Evolutionary conservation across 2,888 invertebrate genomes (phyloP), one percentile per base, ranked within the genome.

Genomic region (Drosophila lutescens): DNA sequence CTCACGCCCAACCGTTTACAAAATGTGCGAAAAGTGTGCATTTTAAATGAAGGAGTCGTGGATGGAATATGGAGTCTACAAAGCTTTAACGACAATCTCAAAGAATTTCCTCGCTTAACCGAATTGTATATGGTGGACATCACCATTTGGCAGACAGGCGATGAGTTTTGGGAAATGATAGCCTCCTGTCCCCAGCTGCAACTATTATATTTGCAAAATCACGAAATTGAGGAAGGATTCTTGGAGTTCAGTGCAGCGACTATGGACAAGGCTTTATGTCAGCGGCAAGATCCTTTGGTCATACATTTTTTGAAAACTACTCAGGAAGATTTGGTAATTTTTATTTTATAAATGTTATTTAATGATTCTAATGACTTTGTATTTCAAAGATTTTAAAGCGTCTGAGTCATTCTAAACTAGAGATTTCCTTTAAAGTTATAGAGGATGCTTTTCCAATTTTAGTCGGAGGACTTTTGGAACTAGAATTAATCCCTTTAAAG

Each of bases 21-120:
- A 30, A 30, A 41, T 49, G 20, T 59, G 26, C 12, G 10, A 41
- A 4, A 51, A 51, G 15, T 51, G 12, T 9, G 15, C 30, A 12
- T 69, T 17, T 36, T 59, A 12, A 53, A 69, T n/a, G 44, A 69
- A 34, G 70, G 70, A 13, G 57, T 57, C 13, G 57, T 57, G 36
- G 36, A 38, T 9, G 57, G 57, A n/a, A 50, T 57, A 0, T 70
- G 70, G 49, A n/a, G 1, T 40, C 34, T n/a, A 34, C 4, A 9
- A 49, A 36, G 26, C 7, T 26, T 44, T n/a, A 17, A 32, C 10
- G 4, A 51, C 10, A 10, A 17, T 38, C 17, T 70, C 4, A 13
- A 13, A 4, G 23, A 41, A 15, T 68, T 69, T 15, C 54, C 70
- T 1, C 12, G 13, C 0, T 10, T 70, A 20, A n/a, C 15, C 12